Evolutionary conservation across 1,140 invertebrate genomes (phyloP).

Genomic region (Mizuhopecten yessoensis): DNA sequence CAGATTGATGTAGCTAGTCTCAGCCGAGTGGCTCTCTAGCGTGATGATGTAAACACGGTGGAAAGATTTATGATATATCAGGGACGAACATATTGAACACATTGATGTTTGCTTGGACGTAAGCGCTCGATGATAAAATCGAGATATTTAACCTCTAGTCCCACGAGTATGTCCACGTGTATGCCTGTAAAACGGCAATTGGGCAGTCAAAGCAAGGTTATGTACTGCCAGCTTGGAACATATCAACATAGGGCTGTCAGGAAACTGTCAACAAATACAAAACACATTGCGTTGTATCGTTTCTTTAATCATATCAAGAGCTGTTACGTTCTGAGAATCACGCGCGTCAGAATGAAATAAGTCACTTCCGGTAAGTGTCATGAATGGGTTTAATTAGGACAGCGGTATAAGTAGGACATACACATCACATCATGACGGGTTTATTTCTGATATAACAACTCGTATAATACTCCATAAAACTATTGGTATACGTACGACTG

Average conservation of each 20-base stretch:
- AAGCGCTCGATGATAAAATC: not conserved
- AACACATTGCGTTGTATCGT: not conserved
- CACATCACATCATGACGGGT: too few relatives aligned
- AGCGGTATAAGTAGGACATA: not conserved
- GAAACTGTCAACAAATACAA: slow-evolving; percentile 16
- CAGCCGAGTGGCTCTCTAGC: not conserved
- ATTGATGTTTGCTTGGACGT: not conserved
- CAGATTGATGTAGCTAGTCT: not conserved
- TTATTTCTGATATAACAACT: too few relatives aligned
- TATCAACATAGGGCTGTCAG: not conserved
- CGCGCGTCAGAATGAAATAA: not conserved
- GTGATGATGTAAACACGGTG: not conserved
- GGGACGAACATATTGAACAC: slow-evolving; percentile 14
- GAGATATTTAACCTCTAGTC: not conserved
- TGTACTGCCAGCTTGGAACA: not conserved
- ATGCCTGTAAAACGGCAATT: not conserved
- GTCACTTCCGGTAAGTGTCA: slow-evolving; percentile 17
- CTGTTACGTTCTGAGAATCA: not conserved
- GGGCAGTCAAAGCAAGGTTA: not conserved
- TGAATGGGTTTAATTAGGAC: slow-evolving; percentile 29
- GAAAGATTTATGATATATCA: slow-evolving; percentile 29
- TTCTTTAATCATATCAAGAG: not conserved
- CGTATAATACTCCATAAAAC: slow-evolving; percentile 24
- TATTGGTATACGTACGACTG: slow-evolving; percentile 10
- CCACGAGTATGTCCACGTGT: not conserved